Evolutionary conservation across 2,888 invertebrate species (phyloP), one percentile per base, ranked within the genome.

Genomic region (Microplitis deprimator): DNA sequence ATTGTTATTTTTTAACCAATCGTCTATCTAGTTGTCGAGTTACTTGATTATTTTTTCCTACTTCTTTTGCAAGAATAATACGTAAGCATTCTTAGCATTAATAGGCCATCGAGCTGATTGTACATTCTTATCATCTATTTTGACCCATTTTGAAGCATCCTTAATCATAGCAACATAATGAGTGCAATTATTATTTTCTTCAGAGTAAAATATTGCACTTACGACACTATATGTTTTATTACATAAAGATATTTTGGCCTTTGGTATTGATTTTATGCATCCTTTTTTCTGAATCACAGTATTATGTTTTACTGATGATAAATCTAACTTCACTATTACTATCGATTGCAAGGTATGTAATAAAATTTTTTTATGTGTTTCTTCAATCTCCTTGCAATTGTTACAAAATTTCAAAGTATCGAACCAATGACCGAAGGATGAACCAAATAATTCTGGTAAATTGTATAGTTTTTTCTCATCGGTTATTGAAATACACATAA

Each of bases 151-250:
- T n/a, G 78, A 68, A 6, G 6, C 16, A 17, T 20, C 39, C 8
- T 68, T 71, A 5, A 78, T 10, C 75, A 78, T 78, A 72, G 75
- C 61, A 13, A 68, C 68, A n/a, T 50, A 78, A 62, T 72, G 68
- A 20, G 40, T 50, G 5, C 20, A 17, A 10, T 59, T 1, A 39
- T 69, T 17, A 61, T 29, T 70, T 70, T 38, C n/a, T 50, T 68
- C 74, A 13, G 70, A 60, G 38, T 71, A 62, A 50, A 75, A 77
- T 59, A 77, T 10, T 7, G 75, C 77, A 64, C 72, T 73, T 4
- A n/a, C 50, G 10, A 69, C 75, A 68, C 67, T 71, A 59, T 78
- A 78, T 40, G 17, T 62, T 6, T 20, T n/a, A 17, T 65, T 62
- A 17, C 75, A 68, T 2, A 73, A 39, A 4, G 10, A 69, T 10